Percentiles rank a stretch among this genome's conserved stretches.
phyloP scores from a whole-genome alignment of 64 coral and sea anemone genomes.

The Dendronephthya gigantea region DNA sequence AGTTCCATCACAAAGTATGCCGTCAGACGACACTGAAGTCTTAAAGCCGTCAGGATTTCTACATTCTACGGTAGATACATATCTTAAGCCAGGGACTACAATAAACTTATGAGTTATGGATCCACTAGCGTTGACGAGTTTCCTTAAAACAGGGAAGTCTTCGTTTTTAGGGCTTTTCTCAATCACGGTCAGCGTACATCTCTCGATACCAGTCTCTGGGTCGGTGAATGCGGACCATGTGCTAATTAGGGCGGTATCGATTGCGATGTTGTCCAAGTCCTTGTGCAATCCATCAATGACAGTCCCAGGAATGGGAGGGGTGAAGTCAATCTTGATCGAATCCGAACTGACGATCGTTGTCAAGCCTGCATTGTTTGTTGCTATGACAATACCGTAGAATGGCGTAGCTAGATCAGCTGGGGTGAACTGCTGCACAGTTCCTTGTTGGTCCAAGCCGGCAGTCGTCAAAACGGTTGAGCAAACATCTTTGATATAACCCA shows the following conservation, averaged over 20 bases:
- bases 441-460: background rate
- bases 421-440: background rate
- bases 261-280: constrained; percentile 64
- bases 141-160: constrained; percentile 37
- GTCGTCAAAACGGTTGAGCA: background rate
- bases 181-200: constrained; percentile 50
- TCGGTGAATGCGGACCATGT: constrained; percentile 68
- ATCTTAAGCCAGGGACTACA: constrained; percentile 57
- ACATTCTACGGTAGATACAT: constrained; percentile 55
- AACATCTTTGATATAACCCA: background rate
- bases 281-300: constrained; percentile 37
- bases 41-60: constrained; percentile 69
- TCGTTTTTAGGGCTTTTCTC: constrained; percentile 53
- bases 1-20: constrained; percentile 64
- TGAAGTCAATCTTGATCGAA: constrained; percentile 13
- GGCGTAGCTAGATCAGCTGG: background rate
- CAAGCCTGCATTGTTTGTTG: constrained; percentile 26
- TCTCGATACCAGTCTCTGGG: constrained; percentile 40
- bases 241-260: constrained; percentile 19
- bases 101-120: constrained; percentile 40
- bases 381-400: constrained; percentile 7
- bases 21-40: constrained; percentile 57
- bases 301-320: constrained; percentile 36
- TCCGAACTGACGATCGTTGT: background rate
- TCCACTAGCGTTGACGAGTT: constrained; percentile 39